Conservation (phyloP, 1,140 invertebrate species). For the Fopius arisanus region DNA sequence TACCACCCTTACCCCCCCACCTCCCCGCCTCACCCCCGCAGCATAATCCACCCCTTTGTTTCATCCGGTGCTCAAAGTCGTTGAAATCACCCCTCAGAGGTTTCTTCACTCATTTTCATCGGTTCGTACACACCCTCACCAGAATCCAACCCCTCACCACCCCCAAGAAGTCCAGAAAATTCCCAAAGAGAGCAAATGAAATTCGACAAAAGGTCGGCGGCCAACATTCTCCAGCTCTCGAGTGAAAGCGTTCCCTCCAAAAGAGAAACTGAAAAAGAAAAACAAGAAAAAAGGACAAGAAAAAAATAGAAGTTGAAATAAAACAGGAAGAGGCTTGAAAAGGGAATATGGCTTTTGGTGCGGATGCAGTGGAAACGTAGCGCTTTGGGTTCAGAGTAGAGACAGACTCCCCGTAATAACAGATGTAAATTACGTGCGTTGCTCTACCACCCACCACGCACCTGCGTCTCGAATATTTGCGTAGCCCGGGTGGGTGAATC, state of each 20-base stretch:
- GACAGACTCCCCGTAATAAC: slow-evolving; percentile 54
- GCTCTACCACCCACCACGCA: slow-evolving; percentile 31
- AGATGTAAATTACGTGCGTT: slow-evolving; percentile 65
- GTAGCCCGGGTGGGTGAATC: background rate
- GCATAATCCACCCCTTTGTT: background rate
- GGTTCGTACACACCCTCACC: background rate
- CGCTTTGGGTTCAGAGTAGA: background rate
- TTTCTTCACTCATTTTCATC: background rate
- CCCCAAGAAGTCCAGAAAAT: background rate
- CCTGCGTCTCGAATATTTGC: slow-evolving; percentile 38
- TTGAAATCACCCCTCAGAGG: background rate
- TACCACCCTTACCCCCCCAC: too few relatives aligned
- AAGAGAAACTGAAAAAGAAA: background rate
- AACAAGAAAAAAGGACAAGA: background rate
- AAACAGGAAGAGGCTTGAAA: background rate
- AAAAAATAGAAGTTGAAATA: background rate
- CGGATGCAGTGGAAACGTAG: background rate
- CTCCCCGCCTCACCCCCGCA: background rate
- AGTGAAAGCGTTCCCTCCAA: background rate
- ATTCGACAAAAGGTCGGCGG: slow-evolving; percentile 17
- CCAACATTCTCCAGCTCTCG: background rate
- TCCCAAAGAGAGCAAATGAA: slow-evolving; percentile 4
- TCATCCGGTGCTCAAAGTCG: slow-evolving; percentile 10
- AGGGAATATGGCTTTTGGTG: slow-evolving; percentile 17
- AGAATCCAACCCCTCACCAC: background rate